A percentile compares a stretch with the other conserved stretches of the same genome.
Conservation (phyloP, 2,113 vertebrate genomes). For the Haliaeetus leucogaster region DNA sequence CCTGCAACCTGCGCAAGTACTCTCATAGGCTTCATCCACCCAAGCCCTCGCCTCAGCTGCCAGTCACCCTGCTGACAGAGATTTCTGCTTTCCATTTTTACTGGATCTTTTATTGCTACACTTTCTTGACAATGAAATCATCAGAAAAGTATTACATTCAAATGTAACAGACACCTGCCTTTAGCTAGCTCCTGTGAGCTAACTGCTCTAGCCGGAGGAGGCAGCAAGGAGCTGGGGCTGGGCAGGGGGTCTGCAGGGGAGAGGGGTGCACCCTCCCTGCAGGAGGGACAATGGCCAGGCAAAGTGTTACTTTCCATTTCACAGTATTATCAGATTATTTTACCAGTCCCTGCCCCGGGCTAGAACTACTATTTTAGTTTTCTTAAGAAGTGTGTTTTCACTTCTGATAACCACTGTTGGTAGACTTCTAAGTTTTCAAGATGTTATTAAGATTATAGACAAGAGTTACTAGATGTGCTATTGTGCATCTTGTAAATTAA, state of each 20-base stretch:
- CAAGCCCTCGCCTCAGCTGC: background rate
- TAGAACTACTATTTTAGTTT: background rate
- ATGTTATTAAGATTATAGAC: background rate
- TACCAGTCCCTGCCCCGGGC: background rate
- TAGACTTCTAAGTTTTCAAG: background rate
- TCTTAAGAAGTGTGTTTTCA: background rate
- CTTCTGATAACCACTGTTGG: background rate
- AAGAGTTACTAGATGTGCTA: background rate
- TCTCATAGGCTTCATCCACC: background rate
- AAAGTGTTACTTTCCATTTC: background rate
- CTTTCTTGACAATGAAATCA: background rate
- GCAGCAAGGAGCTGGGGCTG: rapidly evolving
- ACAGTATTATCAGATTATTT: background rate
- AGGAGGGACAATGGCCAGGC: background rate
- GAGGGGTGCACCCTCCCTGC: background rate
- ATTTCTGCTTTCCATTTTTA: background rate
- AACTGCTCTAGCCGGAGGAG: background rate
- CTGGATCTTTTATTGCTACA: background rate
- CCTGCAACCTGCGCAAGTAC: background rate
- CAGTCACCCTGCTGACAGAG: background rate
- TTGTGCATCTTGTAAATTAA: background rate
- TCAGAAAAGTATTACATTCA: background rate
- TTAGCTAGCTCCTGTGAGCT: background rate
- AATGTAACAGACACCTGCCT: background rate
- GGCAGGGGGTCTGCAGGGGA: rapidly evolving